These are phyloP conservation scores for Kryptolebias ocellatus DNA, from an alignment of 2,797 vertebrate species.

Conservation along the genomic window DNA sequence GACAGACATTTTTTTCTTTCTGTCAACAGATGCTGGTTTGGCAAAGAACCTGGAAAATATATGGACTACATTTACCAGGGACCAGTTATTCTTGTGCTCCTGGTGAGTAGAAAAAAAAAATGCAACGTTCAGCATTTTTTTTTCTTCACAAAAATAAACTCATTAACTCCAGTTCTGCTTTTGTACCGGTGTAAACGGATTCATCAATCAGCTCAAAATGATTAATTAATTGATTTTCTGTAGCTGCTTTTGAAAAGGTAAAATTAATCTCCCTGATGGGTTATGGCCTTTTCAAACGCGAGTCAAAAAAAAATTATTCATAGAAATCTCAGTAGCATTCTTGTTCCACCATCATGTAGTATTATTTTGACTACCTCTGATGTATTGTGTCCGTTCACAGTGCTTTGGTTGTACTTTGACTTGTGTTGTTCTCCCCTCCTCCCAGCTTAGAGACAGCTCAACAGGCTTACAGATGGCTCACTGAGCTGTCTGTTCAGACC, in stretches of 20 bases:
- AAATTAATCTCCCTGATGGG: too few species aligned
- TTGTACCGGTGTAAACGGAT: too few species aligned
- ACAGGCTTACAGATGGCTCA: constrained; percentile 14
- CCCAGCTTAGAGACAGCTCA: constrained; percentile 6
- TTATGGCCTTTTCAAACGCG: neutral
- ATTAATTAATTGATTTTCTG: too few species aligned
- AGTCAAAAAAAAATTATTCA: neutral
- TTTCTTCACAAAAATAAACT: neutral
- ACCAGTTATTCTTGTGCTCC: constrained; percentile 94
- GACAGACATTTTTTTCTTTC: neutral
- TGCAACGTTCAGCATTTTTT: neutral
- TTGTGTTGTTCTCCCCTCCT: constrained; percentile 14
- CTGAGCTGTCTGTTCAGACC: constrained; percentile 21
- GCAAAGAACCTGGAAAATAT: constrained; percentile 95
- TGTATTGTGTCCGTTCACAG: constrained; percentile 1
- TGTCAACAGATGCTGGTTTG: constrained; percentile 94
- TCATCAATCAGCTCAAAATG: too few species aligned
- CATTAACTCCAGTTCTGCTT: too few species aligned
- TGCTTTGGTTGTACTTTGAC: constrained; percentile 23
- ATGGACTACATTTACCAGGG: constrained; percentile 99
- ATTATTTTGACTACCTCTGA: neutral
- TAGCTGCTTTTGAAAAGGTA: too few species aligned
- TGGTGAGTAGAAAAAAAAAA: constrained; percentile 82
- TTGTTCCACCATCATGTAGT: neutral
- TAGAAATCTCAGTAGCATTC: neutral